Evolutionary conservation across 2,888 invertebrate genomes (phyloP), one percentile per base, ranked within the genome.

Genomic region (Leptinotarsa tumamoca): DNA sequence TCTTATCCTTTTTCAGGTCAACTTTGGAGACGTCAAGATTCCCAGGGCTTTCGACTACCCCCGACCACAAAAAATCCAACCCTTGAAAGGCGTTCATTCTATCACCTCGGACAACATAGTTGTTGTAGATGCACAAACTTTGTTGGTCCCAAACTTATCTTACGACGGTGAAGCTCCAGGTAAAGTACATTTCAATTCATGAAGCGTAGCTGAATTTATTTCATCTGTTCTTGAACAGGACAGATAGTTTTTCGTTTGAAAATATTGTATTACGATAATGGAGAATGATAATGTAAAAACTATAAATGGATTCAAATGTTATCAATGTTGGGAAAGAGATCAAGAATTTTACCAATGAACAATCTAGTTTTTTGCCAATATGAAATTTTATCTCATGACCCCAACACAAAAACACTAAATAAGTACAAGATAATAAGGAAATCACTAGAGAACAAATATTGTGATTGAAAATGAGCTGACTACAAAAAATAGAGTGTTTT

Each of bases 91-190:
- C 33, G 94, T 96, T 72, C 97, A 97, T 87, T 94, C 92, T 33
- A 95, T 97, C 3, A 91, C 93, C 54, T 97, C 97, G 0, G 97
- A 96, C 85, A 93, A 94, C 80, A 92, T 98, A 81, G 95, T 97
- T 66, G 92, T 97, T 79, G 96, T 97, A 66, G 97, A 98, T 88
- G 96, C 97, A 23, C 97, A 97, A 90, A 97, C 97, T 21, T 91
- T 97, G 82, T 91, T 97, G 82, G 92, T 98, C 82, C 96, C 97
- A 27, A 94, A 95, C 89, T 95, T 98, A 88, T 95, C 94, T 17
- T 97, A 96, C 86, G 97, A 98, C 85, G 97, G 97, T 77, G 95
- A 95, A 89, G 97, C 97, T 67, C 97, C 97, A 87, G 96, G 96
- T 96, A 86, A 89, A 54, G 13, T 49, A 10, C 56, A 69, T 56